Evolutionary conservation across 2,797 vertebrate species (phyloP).

Genomic region (Hafferia zeledoni): DNA sequence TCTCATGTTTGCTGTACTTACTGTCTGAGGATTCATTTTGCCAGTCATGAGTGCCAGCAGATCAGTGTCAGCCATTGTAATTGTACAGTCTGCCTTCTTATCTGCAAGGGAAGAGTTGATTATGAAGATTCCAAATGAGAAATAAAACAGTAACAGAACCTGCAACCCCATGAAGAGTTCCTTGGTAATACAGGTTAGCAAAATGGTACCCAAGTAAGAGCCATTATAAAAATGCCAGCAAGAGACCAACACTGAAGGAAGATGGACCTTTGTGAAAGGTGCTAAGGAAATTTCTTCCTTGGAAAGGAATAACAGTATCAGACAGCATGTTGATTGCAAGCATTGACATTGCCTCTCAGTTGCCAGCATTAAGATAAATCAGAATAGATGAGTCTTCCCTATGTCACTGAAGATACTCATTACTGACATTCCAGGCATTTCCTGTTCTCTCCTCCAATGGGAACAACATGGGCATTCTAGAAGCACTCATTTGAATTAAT

Average conservation of each 20-base stretch:
- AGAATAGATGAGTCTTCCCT: neutral
- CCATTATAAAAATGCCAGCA: neutral
- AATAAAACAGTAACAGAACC: neutral
- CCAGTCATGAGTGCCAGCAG: conserved; percentile 91
- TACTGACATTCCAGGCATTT: conserved; percentile 13
- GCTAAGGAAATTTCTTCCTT: neutral
- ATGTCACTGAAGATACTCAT: neutral
- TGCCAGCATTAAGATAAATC: neutral
- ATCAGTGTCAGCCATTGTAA: conserved; percentile 87
- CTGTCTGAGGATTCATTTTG: conserved; percentile 90
- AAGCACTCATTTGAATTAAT: neutral
- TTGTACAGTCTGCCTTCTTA: conserved; percentile 89
- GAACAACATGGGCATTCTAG: neutral
- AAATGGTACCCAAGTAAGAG: neutral
- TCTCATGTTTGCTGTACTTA: conserved; percentile 67
- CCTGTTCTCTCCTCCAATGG: neutral
- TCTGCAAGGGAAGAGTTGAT: conserved; percentile 72
- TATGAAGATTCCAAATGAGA: neutral
- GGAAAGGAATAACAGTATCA: neutral
- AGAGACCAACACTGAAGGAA: neutral
- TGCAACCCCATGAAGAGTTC: neutral
- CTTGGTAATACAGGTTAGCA: neutral
- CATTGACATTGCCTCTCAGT: neutral
- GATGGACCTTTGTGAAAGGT: neutral
- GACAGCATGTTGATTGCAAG: neutral